Evolutionary conservation across 2,888 invertebrate genomes (phyloP).

Genomic region (Carpatolechia fugitivella): DNA sequence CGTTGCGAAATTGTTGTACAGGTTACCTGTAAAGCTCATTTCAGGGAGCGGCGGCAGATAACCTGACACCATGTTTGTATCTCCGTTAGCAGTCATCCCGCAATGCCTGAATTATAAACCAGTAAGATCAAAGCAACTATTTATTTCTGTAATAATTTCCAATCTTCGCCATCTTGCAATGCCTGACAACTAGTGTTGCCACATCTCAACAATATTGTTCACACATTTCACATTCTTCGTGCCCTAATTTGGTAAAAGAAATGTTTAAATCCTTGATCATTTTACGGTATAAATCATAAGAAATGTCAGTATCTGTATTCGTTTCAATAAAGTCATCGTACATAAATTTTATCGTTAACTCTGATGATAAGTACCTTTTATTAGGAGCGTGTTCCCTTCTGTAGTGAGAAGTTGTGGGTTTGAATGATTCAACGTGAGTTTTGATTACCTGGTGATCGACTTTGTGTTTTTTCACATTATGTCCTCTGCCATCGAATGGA

Average conservation of each 20-base stretch:
- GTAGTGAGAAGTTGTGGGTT: background rate
- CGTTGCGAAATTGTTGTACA: background rate
- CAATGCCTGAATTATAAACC: too few relatives aligned
- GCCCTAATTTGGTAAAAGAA: slow-evolving; percentile 20
- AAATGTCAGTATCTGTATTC: background rate
- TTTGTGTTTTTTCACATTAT: background rate
- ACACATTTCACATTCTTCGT: slow-evolving; percentile 21
- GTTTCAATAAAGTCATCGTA: background rate
- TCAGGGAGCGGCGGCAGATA: background rate
- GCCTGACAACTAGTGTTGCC: too few relatives aligned
- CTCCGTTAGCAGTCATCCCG: too few relatives aligned
- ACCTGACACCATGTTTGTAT: background rate
- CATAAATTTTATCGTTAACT: background rate
- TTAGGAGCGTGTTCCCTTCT: background rate
- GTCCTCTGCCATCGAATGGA: background rate
- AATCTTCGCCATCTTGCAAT: too few relatives aligned
- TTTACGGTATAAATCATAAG: background rate
- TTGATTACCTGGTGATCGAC: background rate
- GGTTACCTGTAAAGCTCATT: slow-evolving; percentile 19
- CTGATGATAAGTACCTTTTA: background rate
- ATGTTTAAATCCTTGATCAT: slow-evolving; percentile 18
- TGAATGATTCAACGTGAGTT: background rate
- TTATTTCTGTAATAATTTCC: too few relatives aligned
- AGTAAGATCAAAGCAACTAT: too few relatives aligned
- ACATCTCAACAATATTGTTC: too few relatives aligned